Conservation (phyloP, 2,888 invertebrate genomes). For the Leptinotarsa tumamoca region DNA sequence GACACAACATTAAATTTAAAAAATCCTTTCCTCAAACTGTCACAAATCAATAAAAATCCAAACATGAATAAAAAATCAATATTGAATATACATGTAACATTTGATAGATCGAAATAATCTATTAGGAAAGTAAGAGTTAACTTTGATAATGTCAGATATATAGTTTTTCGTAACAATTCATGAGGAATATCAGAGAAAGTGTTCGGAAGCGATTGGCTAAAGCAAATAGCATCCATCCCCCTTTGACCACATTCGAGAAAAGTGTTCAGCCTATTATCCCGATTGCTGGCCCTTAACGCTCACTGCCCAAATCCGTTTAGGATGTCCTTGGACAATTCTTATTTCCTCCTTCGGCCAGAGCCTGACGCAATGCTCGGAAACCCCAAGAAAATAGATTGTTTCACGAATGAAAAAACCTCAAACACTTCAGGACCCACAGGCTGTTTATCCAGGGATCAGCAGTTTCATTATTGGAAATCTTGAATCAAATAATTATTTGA, state of each 20-base stretch:
- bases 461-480: too few species aligned
- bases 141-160: too few species aligned
- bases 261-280: constrained; percentile 67
- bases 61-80: too few species aligned
- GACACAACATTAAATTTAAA: too few species aligned
- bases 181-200: constrained; percentile 29
- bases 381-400: constrained; percentile 33
- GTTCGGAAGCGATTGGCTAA: constrained; percentile 57
- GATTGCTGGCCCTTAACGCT: constrained; percentile 65
- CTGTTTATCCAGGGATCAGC: constrained; percentile 23
- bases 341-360: constrained; percentile 43
- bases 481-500: too few species aligned
- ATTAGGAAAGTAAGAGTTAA: not conserved
- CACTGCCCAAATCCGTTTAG: constrained; percentile 64
- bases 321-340: constrained; percentile 48
- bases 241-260: constrained; percentile 60
- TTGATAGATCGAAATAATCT: not conserved
- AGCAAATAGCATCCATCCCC: constrained; percentile 54
- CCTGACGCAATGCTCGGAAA: constrained; percentile 16
- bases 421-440: constrained; percentile 27
- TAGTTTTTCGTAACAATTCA: not conserved
- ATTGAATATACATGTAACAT: not conserved
- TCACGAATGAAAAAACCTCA: constrained; percentile 32
- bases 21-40: too few species aligned
- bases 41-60: too few species aligned